Base-by-base conservation (phyloP, 2,888 invertebrate species). In the Nemotelus nigrinus region DNA sequence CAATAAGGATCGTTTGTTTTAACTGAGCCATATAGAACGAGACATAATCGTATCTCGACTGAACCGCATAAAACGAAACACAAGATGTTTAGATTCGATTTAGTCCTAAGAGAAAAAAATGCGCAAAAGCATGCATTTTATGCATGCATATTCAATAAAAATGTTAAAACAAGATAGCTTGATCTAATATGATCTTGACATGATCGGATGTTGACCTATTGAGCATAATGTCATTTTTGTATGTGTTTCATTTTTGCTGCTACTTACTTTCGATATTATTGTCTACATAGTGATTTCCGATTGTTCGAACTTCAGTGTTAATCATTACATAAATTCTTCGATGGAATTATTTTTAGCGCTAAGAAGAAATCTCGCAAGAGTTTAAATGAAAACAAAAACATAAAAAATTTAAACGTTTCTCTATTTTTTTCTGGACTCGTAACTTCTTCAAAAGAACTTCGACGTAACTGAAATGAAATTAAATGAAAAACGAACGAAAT, bases 41-140 rank as follows among this genome's bases (percentile, higher is more conserved):
- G 63, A 44, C 5, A 39, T 5, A 63, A 25, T 25, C 41, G 8
- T n/a, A 65, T 65, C 65, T 65, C 65, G 10, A 65, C 25, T 45
- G 65, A 45, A 47, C 10, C 65, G 65, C 65, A 65, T 65, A 44
- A 63, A 39, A 25, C 3, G 50, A 43, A 50, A 68, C 48, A 68
- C 8, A 63, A 63, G 25, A 41, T 6, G 57, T 71, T 71, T 43
- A 71, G 39, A 68, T 55, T 71, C 55, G 43, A 71, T 71, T 55
- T 71, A 71, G n/a, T 8, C 57, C 45, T 57, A 57, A 57, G 55
- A 25, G n/a, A 45, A 45, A 55, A 71, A 67, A 67, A 53, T 71
- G 71, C 57, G 53, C 43, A 71, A 57, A 55, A 71, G 71, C 41
- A 71, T 71, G 71, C 55, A 71, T 71, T 71, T 71, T 7, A 71